These are phyloP conservation scores for Heliocidaris erythrogramma DNA, from an alignment of 35 echinoderm and acorn worm species.

Conservation along the genomic window DNA sequence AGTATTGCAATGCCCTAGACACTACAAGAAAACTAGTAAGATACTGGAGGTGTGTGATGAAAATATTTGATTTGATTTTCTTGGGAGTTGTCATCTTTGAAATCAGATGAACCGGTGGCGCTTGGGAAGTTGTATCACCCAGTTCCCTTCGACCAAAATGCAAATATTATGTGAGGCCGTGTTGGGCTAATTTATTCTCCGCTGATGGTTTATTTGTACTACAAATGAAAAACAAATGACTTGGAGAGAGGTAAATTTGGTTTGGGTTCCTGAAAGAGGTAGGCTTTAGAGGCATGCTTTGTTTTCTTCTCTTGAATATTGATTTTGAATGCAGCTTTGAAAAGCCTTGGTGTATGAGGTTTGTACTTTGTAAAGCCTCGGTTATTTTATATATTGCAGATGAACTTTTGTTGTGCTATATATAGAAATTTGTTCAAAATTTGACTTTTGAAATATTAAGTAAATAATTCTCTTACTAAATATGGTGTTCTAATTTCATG, in stretches of 20 bases:
- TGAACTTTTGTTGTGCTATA: too few species aligned
- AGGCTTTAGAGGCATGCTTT: background rate
- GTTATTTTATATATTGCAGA: too few species aligned
- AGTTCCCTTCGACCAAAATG: background rate
- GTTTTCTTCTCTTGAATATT: background rate
- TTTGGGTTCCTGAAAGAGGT: background rate
- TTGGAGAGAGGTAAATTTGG: background rate
- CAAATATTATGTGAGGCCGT: background rate
- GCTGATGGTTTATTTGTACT: conserved; percentile 1
- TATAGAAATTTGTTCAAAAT: too few species aligned
- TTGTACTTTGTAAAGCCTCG: background rate
- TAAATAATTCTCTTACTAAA: too few species aligned
- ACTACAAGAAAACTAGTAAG: background rate
- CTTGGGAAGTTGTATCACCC: background rate
- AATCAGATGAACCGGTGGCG: background rate
- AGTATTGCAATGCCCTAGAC: background rate
- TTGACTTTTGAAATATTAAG: too few species aligned
- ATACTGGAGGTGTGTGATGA: background rate
- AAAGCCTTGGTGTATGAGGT: background rate
- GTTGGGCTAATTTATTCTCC: background rate
- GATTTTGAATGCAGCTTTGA: background rate
- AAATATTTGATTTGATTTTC: background rate
- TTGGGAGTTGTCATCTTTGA: background rate
- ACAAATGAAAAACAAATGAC: conserved; percentile 18
- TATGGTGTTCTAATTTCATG: too few species aligned